Evolutionary conservation across 2,888 invertebrate species (phyloP).

Genomic region (Drosophila tripunctata): DNA sequence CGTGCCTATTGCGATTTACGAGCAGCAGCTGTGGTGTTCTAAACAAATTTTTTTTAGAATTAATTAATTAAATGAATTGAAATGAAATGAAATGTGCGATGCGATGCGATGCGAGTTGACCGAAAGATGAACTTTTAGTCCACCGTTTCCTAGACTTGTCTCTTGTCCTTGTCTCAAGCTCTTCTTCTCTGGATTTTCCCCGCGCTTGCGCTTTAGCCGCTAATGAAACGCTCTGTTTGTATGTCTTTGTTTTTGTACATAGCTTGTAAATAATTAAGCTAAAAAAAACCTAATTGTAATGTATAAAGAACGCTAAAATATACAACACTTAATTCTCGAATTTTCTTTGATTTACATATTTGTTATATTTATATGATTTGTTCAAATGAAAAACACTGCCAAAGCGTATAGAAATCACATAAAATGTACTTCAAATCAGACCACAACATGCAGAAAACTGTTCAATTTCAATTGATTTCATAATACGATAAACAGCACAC

Average conservation of each 20-base stretch:
- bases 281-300: slow-evolving; percentile 9
- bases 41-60: slow-evolving; percentile 66
- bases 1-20: slow-evolving; percentile 66
- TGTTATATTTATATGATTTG: slow-evolving; percentile 61
- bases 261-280: slow-evolving; percentile 63
- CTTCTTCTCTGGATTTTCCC: slow-evolving; percentile 36
- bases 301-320: slow-evolving; percentile 20
- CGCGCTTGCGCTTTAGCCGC: slow-evolving; percentile 61
- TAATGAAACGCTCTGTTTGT: slow-evolving; percentile 40
- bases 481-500: slow-evolving; percentile 10
- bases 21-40: slow-evolving; percentile 76
- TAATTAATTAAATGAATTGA: slow-evolving; percentile 22
- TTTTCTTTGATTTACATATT: not conserved
- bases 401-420: slow-evolving; percentile 82
- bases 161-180: slow-evolving; percentile 9
- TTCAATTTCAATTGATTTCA: slow-evolving; percentile 18
- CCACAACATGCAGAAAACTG: slow-evolving; percentile 34
- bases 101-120: slow-evolving; percentile 2
- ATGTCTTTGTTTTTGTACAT: slow-evolving; percentile 59
- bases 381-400: slow-evolving; percentile 82
- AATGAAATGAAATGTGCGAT: not conserved
- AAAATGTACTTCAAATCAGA: slow-evolving; percentile 51
- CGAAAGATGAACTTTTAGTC: slow-evolving; percentile 29
- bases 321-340: not conserved
- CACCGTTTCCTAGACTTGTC: slow-evolving; percentile 26